Percentiles rank a stretch among this genome's conserved stretches.
Evolutionary conservation across 2,888 invertebrate genomes (phyloP).

Genomic region (Scotopteryx bipunctaria): DNA sequence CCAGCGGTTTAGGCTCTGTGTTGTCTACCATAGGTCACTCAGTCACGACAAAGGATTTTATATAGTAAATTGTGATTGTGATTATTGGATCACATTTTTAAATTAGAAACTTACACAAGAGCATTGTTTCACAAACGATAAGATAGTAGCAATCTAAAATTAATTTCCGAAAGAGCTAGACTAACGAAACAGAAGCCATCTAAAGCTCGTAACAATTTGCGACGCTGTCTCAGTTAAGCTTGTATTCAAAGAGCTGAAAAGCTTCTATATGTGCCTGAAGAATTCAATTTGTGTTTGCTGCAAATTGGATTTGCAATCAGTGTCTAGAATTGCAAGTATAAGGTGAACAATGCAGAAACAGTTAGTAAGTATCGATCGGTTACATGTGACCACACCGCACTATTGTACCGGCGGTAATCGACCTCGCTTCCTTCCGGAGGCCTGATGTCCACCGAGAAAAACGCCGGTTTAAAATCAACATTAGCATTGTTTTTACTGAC

Average conservation of each 20-base stretch:
- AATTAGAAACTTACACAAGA: too few relatives aligned
- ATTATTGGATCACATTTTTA: too few relatives aligned
- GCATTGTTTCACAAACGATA: too few relatives aligned
- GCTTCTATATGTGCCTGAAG: conserved; percentile 3
- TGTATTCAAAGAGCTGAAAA: conserved; percentile 18
- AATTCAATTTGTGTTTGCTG: conserved; percentile 24
- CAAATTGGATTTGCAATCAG: conserved; percentile 37
- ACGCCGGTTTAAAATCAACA: conserved; percentile 46
- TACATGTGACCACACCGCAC: conserved; percentile 62
- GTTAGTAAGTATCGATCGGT: conserved; percentile 58
- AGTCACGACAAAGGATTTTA: too few relatives aligned
- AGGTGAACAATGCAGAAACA: conserved; percentile 41
- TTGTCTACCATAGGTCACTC: too few relatives aligned
- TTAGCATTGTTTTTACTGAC: conserved; percentile 35
- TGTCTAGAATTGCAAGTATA: conserved; percentile 32
- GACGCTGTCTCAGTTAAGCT: conserved; percentile 15
- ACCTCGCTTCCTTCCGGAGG: conserved; percentile 75
- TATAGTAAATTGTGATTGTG: too few relatives aligned
- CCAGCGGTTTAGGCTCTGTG: too few relatives aligned
- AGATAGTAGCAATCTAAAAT: background rate
- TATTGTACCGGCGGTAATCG: conserved; percentile 67
- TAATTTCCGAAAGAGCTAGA: background rate
- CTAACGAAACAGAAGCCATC: conserved; percentile 6
- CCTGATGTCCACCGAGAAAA: conserved; percentile 49
- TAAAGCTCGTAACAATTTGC: conserved; percentile 15